Evolutionary conservation across 1,140 invertebrate genomes (phyloP), one percentile per base, ranked within the genome.

Genomic region (Popillia japonica): DNA sequence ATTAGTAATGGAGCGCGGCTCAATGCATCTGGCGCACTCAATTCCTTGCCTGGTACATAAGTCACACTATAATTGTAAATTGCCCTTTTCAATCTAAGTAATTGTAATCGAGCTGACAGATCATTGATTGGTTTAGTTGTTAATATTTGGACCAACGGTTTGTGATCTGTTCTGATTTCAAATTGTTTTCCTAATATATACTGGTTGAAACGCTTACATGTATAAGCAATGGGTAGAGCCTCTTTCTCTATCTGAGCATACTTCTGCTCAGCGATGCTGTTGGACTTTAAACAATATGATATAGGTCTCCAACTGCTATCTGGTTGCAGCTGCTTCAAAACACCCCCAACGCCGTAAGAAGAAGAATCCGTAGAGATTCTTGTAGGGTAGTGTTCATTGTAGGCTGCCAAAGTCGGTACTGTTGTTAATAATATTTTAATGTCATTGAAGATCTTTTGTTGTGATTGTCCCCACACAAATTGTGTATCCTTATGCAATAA

Each of bases 121-220:
- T 55, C 17, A 55, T 55, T 55, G 11, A 55, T 14, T 55, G 11
- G 11, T 55, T 55, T 55, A 2, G 48, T 55, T 20, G 2, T 20
- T n/a, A 55, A 20, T 55, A 55, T 55, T 20, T 14, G 11, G 48
- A 20, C 17, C 17, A 55, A 55, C 11, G 48, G 48, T 55, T 55
- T 55, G 17, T 55, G 48, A 6, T 55, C 14, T 34, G 61, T 68
- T 68, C 20, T 34, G 6, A 68, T 68, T 68, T 23, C 20, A 68
- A 68, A 68, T 68, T 68, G 61, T 68, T 68, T 68, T 22, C 61
- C 61, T 68, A 17, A 68, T 27, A 68, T 2, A 27, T n/a, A 55
- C 61, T 68, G 61, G 17, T 68, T 27, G 11, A 68, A 27, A 10
- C 11, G 8, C 23, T 68, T 27, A 22, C 61, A 68, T 27, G 11